Base-by-base conservation (phyloP, 2,888 invertebrate species). In the Drosophila barbarae region DNA sequence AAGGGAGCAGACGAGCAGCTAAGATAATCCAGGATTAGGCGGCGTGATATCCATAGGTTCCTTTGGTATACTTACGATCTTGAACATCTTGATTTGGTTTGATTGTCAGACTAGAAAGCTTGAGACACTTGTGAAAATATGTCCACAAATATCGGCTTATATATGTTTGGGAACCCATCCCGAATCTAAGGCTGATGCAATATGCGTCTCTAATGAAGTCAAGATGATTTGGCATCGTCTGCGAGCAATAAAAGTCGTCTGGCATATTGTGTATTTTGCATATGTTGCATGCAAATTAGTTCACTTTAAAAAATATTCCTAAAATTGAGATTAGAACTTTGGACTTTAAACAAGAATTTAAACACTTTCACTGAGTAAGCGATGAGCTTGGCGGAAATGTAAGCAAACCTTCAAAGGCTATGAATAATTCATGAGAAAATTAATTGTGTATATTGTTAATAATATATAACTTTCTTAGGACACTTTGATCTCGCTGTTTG, bases 1-100 rank as follows among this genome's bases (percentile, higher is more conserved):
- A 38, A 82, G 36, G 12, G 83, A 69, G 60, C 79, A 84, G 50
- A 84, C 53, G 53, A 82, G 49, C 52, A 79, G 42, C 83, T 84
- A 36, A 42, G 28, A 3, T 28, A 13, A n/a, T 47, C 68, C 71
- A 63, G 23, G 23, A 34, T 50, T 35, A 54, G 32, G 26, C 12
- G 35, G 36, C 12, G 28, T 9, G 18, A 10, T 53, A 65, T 61
- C 32, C 54, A 10, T 34, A 8, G 6, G 6, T 26, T 9, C 36
- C 38, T 5, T 1, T 1, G 12, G 12, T 4, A 42, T 63, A 80
- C 80, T 84, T 74, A 84, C 83, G 39, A 67, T 36, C 69, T 86
- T 84, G 67, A 83, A 85, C 86, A 84, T 84, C 53, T 77, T 70
- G 41, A 52, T 42, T 47, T 44, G 46, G 35, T 15, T 34, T 18